Percentiles rank a stretch among this genome's conserved stretches.
phyloP scores from a whole-genome alignment of 2,888 invertebrate genomes.

The Catocala nupta region DNA sequence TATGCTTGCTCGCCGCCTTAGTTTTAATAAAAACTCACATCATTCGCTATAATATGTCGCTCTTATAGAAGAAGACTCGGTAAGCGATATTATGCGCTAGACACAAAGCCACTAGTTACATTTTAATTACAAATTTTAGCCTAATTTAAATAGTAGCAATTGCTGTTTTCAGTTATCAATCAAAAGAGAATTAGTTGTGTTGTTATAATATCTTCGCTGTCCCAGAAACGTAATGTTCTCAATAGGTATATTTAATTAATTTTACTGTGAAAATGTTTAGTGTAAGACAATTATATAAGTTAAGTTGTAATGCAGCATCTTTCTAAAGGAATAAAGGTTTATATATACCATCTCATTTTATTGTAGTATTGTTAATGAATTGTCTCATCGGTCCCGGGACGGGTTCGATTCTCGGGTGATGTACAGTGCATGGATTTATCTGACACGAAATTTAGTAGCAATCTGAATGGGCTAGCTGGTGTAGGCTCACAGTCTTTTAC shows the following conservation, averaged over 20 bases:
- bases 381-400: too few relatives aligned
- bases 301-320: slow-evolving; percentile 48
- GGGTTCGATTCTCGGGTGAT: too few relatives aligned
- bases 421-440: too few relatives aligned
- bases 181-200: slow-evolving; percentile 1
- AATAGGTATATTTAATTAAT: slow-evolving; percentile 29
- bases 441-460: too few relatives aligned
- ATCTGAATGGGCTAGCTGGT: too few relatives aligned
- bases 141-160: background rate
- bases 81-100: background rate
- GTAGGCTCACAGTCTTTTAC: too few relatives aligned
- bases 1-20: too few relatives aligned
- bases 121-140: background rate
- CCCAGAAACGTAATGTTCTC: slow-evolving; percentile 26
- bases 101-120: background rate
- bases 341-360: slow-evolving; percentile 35
- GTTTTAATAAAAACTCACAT: too few relatives aligned
- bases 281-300: slow-evolving; percentile 40
- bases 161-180: background rate
- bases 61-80: too few relatives aligned
- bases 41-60: too few relatives aligned
- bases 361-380: slow-evolving; percentile 29
- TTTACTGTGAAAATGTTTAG: slow-evolving; percentile 39
- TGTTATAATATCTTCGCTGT: slow-evolving; percentile 15
- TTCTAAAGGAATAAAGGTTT: slow-evolving; percentile 44